Evolutionary conservation across 2,888 invertebrate species (phyloP), one percentile per base, ranked within the genome.

Genomic region (Andrena marginata): DNA sequence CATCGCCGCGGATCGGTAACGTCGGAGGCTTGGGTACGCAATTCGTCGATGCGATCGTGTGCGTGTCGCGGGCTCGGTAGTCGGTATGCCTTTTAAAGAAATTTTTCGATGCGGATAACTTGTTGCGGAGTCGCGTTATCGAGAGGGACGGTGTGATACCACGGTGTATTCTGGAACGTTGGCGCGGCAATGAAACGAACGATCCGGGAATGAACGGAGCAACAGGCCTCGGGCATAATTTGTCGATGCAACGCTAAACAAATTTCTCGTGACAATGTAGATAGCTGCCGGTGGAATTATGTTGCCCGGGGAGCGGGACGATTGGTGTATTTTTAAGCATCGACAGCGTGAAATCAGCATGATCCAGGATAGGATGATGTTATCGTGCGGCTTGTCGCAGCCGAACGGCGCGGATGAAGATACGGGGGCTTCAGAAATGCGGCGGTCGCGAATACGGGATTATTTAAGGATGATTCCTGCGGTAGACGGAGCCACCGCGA

Each of bases 391-490:
- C 31, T 62, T 13, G 60, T n/a, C 20, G 33, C n/a, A 33, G 10
- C 23, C 8, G 23, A 56, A 23, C 1, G 23, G 23, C 23, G 10
- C 10, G 23, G 23, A 56, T 13, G 56, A 10, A 23, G 23, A 56
- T 56, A 26, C 56, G 23, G 7, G 23, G 56, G 20, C 42, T 56
- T 51, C 20, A 13, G 48, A 0, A 35, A 54, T n/a, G 33, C 29
- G 51, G 77, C 75, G 42, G 56, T 0, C 5, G 23, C 59, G 67
- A 65, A 20, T 51, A 54, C 59, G 49, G 73, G 82, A 85, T 85
- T 80, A 80, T 82, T 83, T 83, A 68, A 75, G 49, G 48, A 69
- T 48, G 65, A 86, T 59, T 56, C 70, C 75, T 70, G 79, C 77
- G 70, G 71, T 65, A 33, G 51, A 82, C 80, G 71, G 71, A 64